Evolutionary conservation across 2,113 vertebrate species (phyloP), one percentile per base, ranked within the genome.

Genomic region (Cygnus buccinator): DNA sequence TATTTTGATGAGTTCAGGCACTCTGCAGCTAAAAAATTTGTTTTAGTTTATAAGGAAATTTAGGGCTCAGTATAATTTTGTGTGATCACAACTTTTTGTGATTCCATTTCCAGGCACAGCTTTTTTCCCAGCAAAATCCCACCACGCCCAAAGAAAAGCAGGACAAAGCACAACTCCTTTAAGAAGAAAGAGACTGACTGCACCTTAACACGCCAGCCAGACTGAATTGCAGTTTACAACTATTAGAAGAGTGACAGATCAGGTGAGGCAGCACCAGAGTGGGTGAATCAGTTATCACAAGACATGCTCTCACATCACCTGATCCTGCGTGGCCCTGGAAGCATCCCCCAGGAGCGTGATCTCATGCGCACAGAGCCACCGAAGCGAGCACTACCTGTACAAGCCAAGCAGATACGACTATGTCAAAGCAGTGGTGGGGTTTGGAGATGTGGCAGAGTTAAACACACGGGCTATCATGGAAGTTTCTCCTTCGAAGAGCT

Each of bases 321-420:
- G 37, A 68, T 80, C 71, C 58, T 78, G 78, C 75, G 76, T 80
- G 79, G 75, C 95, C 95, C 93, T 93, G 94, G n/a, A 87, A 90
- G 70, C 41, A 94, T 74, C 82, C 63, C 14, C 23, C 46, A 57
- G 75, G 17, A 22, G 46, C 46, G 50, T 26, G 59, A 44, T 87
- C 93, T 39, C 71, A 91, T 90, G 85, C 74, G 89, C 35, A 54
- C 29, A 3, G 29, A 74, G 62, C 43, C 58, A 93, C 87, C 95
- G 93, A 57, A 90, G 93, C 89, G 85, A 4, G 1, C 46, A 21
- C 89, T 71, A 71, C 73, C 93, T 55, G 17, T 0, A 41, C 35
- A 58, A 90, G 82, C 73, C 82, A 87, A 63, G 10, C 61, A 76
- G 52, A 87, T 62, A 1, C 10, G 26, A 37, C 31, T 37, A 68